These are phyloP conservation scores for Synergus japonicus DNA, from an alignment of 2,888 invertebrate genomes.

Conservation along the genomic window DNA sequence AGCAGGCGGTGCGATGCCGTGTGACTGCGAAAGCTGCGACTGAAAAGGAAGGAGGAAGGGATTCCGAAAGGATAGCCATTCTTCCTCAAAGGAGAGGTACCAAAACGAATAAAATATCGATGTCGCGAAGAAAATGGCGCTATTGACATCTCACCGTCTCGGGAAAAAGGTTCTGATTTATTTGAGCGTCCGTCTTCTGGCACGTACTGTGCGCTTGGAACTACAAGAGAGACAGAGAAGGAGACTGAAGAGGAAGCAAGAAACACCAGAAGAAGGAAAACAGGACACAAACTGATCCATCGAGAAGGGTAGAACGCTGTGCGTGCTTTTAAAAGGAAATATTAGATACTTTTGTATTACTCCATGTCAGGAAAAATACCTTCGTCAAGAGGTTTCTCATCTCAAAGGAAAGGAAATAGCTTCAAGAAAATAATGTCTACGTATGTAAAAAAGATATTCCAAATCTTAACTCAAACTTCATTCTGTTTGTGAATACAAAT, in stretches of 20 bases:
- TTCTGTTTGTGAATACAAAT: too few species aligned
- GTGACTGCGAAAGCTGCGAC: constrained; percentile 20
- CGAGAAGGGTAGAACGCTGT: constrained; percentile 11
- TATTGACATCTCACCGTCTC: constrained; percentile 60
- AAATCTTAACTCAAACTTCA: not conserved
- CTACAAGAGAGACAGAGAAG: constrained; percentile 11
- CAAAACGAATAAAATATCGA: constrained; percentile 54
- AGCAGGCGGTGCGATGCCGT: constrained; percentile 3
- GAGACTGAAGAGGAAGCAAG: constrained; percentile 33
- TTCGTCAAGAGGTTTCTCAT: not conserved
- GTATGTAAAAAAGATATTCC: not conserved
- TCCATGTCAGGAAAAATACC: not conserved
- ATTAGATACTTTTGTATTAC: not conserved
- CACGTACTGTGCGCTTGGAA: constrained; percentile 42
- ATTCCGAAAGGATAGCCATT: constrained; percentile 36
- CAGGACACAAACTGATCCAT: constrained; percentile 41
- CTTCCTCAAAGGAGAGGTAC: constrained; percentile 37
- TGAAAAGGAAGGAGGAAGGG: constrained; percentile 19
- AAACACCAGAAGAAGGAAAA: not conserved
- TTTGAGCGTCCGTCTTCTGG: constrained; percentile 55
- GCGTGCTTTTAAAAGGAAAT: constrained; percentile 15
- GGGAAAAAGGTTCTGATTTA: constrained; percentile 60
- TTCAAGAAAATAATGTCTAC: not conserved
- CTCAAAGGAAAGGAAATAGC: too few species aligned
- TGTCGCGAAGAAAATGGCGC: constrained; percentile 57